A percentile compares a stretch with the other conserved stretches of the same genome.
These are phyloP conservation scores for Setophaga kirtlandii DNA, from an alignment of 2,113 vertebrate genomes.

Conservation along the genomic window DNA sequence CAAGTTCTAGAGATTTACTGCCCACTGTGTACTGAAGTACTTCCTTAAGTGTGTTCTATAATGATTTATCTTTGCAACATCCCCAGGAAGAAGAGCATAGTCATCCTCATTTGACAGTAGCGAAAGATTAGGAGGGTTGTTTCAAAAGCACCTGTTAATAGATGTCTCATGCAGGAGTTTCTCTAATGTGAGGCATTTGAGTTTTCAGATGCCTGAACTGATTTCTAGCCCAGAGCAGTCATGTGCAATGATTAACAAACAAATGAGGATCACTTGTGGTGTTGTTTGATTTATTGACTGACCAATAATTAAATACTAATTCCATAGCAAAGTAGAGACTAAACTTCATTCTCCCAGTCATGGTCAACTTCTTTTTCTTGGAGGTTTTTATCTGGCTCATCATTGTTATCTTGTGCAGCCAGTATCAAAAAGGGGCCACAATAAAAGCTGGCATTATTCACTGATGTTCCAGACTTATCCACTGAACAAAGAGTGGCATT, in stretches of 20 bases:
- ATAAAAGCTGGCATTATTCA: neutral
- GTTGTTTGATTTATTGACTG: neutral
- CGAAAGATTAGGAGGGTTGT: neutral
- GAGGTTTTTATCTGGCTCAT: neutral
- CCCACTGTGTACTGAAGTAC: neutral
- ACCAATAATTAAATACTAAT: neutral
- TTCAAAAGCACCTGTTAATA: neutral
- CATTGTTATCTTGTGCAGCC: neutral
- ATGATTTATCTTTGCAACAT: neutral
- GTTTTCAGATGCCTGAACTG: conserved; percentile 37
- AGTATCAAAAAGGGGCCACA: neutral
- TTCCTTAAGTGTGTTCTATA: neutral
- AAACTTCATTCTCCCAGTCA: neutral
- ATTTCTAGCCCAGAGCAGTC: conserved; percentile 1
- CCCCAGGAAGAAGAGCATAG: neutral
- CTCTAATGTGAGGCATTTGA: neutral
- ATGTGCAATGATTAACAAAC: neutral
- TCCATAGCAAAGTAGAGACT: neutral
- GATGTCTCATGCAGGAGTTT: conserved; percentile 16
- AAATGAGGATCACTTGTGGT: neutral
- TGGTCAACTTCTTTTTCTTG: neutral
- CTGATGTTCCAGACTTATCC: conserved; percentile 21
- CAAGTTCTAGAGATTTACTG: neutral
- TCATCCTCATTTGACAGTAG: neutral
- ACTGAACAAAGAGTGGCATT: conserved; percentile 27